Evolutionary conservation across 2,888 invertebrate species (phyloP).

Genomic region (Alcis repandata): DNA sequence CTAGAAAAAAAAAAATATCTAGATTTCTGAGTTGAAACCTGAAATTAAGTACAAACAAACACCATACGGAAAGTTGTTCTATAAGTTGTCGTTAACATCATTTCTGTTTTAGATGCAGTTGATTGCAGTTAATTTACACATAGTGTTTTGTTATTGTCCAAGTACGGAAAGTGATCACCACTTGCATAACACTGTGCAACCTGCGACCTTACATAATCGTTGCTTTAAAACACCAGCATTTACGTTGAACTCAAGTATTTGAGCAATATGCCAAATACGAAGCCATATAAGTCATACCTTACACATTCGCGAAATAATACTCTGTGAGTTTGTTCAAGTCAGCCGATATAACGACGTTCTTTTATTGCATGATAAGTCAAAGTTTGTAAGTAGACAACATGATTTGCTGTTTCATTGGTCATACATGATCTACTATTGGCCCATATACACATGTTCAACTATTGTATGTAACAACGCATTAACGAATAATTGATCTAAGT

Average conservation of each 20-base stretch:
- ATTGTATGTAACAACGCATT: background rate
- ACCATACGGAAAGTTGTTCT: too few species aligned
- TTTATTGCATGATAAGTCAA: constrained; percentile 43
- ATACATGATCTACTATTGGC: too few species aligned
- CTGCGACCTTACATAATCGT: constrained; percentile 32
- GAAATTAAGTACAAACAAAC: too few species aligned
- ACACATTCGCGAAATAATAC: constrained; percentile 35
- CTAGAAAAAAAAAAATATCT: too few species aligned
- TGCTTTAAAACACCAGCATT: constrained; percentile 29
- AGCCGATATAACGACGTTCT: constrained; percentile 32
- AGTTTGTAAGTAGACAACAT: constrained; percentile 18
- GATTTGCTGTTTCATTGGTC: constrained; percentile 30
- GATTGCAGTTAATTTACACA: background rate
- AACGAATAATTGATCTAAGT: background rate
- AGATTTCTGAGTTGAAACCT: too few species aligned
- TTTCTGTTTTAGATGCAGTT: background rate
- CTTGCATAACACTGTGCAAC: constrained; percentile 26
- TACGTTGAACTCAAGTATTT: constrained; percentile 25
- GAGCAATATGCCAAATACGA: constrained; percentile 24
- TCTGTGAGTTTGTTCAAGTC: constrained; percentile 35
- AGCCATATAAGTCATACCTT: background rate
- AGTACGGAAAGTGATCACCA: constrained; percentile 23
- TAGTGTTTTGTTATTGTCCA: constrained; percentile 9
- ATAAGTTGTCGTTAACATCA: too few species aligned
- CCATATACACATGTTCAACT: background rate